These are phyloP conservation scores for Gavialis gangeticus DNA, from an alignment of 2,113 vertebrate genomes.

Conservation along the genomic window DNA sequence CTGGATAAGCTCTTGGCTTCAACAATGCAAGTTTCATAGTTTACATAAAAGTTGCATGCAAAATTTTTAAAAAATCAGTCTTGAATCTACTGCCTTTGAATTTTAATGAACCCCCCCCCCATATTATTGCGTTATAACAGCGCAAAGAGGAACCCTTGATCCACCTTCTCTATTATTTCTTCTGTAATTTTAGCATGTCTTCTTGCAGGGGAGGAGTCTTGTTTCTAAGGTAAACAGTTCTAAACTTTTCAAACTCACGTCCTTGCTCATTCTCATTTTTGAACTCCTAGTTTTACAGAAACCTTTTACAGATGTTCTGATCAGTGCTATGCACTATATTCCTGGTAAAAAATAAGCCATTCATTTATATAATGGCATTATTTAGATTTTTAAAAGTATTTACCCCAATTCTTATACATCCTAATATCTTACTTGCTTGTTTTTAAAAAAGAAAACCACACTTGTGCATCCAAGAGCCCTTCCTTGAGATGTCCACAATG, in stretches of 20 bases:
- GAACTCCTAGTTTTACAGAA: not conserved
- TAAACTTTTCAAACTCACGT: not conserved
- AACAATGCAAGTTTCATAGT: accelerated
- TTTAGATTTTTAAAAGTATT: accelerated
- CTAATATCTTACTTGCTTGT: not conserved
- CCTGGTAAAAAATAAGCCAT: not conserved
- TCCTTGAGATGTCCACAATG: not conserved
- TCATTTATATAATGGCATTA: not conserved
- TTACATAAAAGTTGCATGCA: accelerated
- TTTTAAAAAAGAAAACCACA: no score
- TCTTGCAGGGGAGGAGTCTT: not conserved
- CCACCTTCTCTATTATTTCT: not conserved
- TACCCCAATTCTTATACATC: accelerated
- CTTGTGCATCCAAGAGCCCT: accelerated
- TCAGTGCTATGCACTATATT: not conserved
- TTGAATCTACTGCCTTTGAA: accelerated
- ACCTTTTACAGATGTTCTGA: not conserved
- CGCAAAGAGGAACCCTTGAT: not conserved
- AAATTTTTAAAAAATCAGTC: accelerated
- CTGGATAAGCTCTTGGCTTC: not conserved
- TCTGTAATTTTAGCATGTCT: not conserved
- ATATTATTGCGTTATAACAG: not conserved
- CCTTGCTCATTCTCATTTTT: not conserved
- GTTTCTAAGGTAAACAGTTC: not conserved
- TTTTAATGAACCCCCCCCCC: accelerated